phyloP scores from a whole-genome alignment of 2,888 invertebrate species.

The Zygogramma bicolorata region DNA sequence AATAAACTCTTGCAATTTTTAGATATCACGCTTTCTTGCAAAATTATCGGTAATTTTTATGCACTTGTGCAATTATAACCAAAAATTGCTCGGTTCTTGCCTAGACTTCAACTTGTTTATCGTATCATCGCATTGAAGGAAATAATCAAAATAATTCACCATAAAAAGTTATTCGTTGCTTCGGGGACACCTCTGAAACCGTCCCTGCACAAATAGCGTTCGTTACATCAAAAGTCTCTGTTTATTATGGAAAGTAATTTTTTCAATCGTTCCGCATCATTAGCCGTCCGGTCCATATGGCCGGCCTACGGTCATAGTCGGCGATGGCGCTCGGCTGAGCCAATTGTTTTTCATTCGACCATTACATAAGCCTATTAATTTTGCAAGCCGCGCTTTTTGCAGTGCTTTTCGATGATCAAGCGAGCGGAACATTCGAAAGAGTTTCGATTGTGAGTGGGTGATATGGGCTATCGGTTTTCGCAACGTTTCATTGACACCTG shows the following conservation, averaged over 20 bases:
- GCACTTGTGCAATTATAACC: no score
- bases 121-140: no score
- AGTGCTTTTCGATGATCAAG: constrained; percentile 7
- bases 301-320: background rate
- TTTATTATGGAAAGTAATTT: constrained; percentile 29
- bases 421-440: constrained; percentile 12
- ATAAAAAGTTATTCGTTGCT: no score
- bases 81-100: no score
- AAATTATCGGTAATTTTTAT: no score
- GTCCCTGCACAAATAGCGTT: constrained; percentile 17
- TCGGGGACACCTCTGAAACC: no score
- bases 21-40: no score
- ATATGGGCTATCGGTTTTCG: background rate
- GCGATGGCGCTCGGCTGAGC: constrained; percentile 16
- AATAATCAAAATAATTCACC: background rate
- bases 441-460: constrained; percentile 15
- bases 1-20: no score
- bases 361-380: constrained; percentile 22
- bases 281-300: background rate
- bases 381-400: constrained; percentile 15
- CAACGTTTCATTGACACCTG: background rate
- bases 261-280: constrained; percentile 23
- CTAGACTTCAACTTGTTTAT: no score
- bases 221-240: constrained; percentile 16
- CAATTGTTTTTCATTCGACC: constrained; percentile 16